Conservation (phyloP, 2,113 vertebrate genomes). For the Trichechus manatus region DNA sequence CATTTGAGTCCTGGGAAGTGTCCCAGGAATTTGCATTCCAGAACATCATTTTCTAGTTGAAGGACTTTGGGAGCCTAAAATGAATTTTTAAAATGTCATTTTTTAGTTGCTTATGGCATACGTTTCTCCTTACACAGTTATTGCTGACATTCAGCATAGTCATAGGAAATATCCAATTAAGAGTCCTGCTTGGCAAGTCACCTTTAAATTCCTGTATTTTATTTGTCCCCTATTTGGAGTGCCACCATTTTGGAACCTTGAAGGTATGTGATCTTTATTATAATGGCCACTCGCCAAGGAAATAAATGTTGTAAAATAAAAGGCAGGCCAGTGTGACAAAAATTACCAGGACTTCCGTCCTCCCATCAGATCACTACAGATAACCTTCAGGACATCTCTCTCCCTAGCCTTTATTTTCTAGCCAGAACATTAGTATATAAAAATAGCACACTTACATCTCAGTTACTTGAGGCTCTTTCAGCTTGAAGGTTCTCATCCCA, state of each 20-base stretch:
- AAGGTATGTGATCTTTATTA: conserved; percentile 56
- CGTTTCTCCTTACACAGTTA: conserved; percentile 8
- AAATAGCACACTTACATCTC: background rate
- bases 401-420: conserved; percentile 19
- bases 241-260: conserved; percentile 49
- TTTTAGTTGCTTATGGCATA: conserved; percentile 22
- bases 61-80: conserved; percentile 24
- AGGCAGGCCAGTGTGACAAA: background rate
- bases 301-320: conserved; percentile 51
- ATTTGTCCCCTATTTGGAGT: conserved; percentile 64
- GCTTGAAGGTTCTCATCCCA: background rate
- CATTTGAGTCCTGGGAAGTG: background rate
- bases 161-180: conserved; percentile 44
- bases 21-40: background rate
- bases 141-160: conserved; percentile 59
- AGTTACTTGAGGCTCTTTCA: background rate
- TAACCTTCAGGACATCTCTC: background rate
- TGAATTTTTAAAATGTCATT: conserved; percentile 52
- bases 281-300: conserved; percentile 30
- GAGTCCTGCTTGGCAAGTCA: conserved; percentile 8
- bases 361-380: background rate
- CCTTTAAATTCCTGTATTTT: conserved; percentile 60
- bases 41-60: conserved; percentile 8
- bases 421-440: background rate
- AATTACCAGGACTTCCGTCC: background rate